Base-by-base conservation (phyloP, 2,888 invertebrate species). In the Spialia ferax region DNA sequence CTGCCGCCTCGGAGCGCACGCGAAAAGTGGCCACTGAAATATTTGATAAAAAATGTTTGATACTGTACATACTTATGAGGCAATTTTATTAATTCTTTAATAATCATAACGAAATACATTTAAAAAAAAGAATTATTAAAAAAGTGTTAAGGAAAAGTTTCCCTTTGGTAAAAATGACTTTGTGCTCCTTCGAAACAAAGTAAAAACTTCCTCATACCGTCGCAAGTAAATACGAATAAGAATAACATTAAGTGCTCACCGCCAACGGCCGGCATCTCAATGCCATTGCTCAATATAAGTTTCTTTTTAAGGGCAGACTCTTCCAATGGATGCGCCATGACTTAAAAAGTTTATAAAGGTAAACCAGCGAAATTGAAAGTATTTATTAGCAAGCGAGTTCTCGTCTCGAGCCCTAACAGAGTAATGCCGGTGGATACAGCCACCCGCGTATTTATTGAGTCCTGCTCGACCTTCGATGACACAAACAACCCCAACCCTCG, bases 21-120 rank as follows among this genome's bases (percentile, higher is more conserved):
- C 94, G 94, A 76, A 93, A 96, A 1, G 97, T 97, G 10, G 97
- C 97, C 81, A 96, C 90, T 91, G 76, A 29, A 85, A 87, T 63
- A 11, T 15, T 11, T 7, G 5, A 18, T 18, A 1, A 38, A 38
- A 15, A 15, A 0, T 38, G 8, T 32, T 35, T 13, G 13, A 8
- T 2, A 13, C 35, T 35, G 13, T 35, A 13, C 1, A 35, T 35
- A 3, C 10, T 29, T 29, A 29, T 10, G 26, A 0, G n/a, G n/a
- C n/a, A n/a, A n/a, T n/a, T n/a, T n/a, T n/a, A n/a, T n/a, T n/a
- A n/a, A n/a, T n/a, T n/a, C n/a, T n/a, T n/a, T 26, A 26, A 26
- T 26, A 26, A 26, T 26, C 26, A 26, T 26, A 26, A 5, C 6
- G 26, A 26, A 3, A 26, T 6, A 3, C 26, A 26, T 26, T 26